phyloP scores from a whole-genome alignment of 2,113 vertebrate species.

The Scortum barcoo region DNA sequence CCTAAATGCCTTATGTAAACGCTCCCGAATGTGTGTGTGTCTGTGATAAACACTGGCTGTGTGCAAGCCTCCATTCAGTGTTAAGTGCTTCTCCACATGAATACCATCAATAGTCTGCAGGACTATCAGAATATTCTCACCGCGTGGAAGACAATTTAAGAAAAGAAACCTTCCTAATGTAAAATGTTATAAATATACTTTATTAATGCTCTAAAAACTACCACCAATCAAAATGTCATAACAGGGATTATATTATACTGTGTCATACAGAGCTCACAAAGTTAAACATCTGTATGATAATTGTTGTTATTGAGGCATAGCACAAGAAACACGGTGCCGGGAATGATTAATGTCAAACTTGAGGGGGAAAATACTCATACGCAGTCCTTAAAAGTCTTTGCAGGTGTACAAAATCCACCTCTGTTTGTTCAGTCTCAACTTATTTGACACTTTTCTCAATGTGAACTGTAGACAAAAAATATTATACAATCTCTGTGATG shows the following conservation, averaged over 20 bases:
- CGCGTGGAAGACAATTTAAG: background rate
- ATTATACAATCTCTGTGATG: background rate
- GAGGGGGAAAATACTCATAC: background rate
- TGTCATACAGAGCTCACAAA: constrained; percentile 16
- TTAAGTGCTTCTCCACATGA: background rate
- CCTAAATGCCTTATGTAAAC: constrained; percentile 3
- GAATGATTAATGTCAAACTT: constrained; percentile 10
- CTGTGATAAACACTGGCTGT: background rate
- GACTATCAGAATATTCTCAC: background rate
- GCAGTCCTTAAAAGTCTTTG: constrained; percentile 28
- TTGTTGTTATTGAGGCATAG: constrained; percentile 22
- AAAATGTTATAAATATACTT: constrained; percentile 32
- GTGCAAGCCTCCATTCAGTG: background rate
- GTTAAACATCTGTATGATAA: constrained; percentile 11
- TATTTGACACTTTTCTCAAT: constrained; percentile 5
- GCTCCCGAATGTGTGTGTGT: background rate
- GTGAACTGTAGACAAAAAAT: background rate
- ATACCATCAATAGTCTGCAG: background rate
- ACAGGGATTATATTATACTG: background rate
- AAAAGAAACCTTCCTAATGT: constrained; percentile 3
- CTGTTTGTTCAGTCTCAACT: constrained; percentile 23
- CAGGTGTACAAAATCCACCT: background rate
- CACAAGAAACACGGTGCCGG: constrained; percentile 11
- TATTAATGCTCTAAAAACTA: constrained; percentile 21
- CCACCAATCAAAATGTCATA: constrained; percentile 25